Conservation (phyloP, 1,140 invertebrate species). For the Charaxes varanes region DNA sequence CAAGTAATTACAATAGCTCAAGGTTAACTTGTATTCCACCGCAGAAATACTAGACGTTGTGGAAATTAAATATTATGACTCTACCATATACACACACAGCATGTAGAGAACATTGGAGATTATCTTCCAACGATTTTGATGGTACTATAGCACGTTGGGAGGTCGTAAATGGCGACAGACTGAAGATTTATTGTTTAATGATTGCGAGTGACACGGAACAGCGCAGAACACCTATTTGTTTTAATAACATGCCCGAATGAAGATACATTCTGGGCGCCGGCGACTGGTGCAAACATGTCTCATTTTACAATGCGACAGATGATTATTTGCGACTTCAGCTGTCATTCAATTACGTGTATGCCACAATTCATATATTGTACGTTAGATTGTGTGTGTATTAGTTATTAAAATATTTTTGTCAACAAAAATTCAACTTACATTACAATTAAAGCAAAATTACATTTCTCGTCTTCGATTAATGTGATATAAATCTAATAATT, state of each 20-base stretch:
- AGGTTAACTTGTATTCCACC: slow-evolving; percentile 17
- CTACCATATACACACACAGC: background rate
- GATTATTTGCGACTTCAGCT: background rate
- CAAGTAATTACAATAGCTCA: slow-evolving; percentile 9
- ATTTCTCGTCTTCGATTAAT: too few species aligned
- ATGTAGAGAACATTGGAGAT: slow-evolving; percentile 7
- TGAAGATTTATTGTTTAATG: slow-evolving; percentile 48
- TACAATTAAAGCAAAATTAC: too few species aligned
- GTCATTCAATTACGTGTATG: background rate
- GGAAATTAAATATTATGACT: slow-evolving; percentile 16
- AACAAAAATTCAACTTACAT: too few species aligned
- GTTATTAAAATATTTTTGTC: too few species aligned
- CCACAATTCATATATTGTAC: too few species aligned
- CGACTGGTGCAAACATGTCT: slow-evolving; percentile 8
- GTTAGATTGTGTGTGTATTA: too few species aligned
- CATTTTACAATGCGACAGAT: slow-evolving; percentile 3
- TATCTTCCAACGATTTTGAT: slow-evolving; percentile 15
- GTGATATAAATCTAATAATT: too few species aligned
- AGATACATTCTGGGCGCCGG: slow-evolving; percentile 19
- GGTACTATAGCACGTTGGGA: slow-evolving; percentile 21
- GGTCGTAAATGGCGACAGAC: slow-evolving; percentile 29
- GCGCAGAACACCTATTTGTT: slow-evolving; percentile 47
- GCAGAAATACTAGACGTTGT: slow-evolving; percentile 17
- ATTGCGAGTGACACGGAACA: slow-evolving; percentile 21
- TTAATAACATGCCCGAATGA: slow-evolving; percentile 46